Evolutionary conservation across 2,797 vertebrate genomes (phyloP).

Genomic region (Onychomys arenicola): DNA sequence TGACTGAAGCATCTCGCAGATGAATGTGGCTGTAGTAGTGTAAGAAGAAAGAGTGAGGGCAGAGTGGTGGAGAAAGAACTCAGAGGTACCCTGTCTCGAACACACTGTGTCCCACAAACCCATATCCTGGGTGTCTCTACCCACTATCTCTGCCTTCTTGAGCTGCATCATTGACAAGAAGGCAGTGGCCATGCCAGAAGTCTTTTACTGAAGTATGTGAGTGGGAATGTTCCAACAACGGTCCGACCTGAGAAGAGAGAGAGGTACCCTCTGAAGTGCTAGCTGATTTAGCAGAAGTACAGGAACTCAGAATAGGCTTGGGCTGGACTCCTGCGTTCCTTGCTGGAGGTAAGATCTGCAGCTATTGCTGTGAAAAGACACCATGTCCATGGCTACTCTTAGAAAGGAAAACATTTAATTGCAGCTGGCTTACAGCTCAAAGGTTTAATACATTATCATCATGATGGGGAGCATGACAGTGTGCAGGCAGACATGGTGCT

Average conservation of each 20-base stretch:
- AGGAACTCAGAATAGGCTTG: not conserved
- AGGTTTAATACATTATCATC: not conserved
- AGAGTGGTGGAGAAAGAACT: too few species aligned
- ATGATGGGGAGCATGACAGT: not conserved
- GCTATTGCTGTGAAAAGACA: not conserved
- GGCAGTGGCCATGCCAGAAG: not conserved
- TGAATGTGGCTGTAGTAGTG: too few species aligned
- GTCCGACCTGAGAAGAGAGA: fast-evolving
- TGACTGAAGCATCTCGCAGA: not conserved
- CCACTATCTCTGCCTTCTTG: not conserved
- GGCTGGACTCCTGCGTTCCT: fast-evolving
- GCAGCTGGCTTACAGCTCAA: not conserved
- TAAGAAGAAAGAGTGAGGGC: too few species aligned
- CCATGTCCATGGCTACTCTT: not conserved
- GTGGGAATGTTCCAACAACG: not conserved
- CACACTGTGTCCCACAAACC: not conserved
- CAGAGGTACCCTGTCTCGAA: too few species aligned
- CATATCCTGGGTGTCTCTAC: not conserved
- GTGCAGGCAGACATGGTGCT: not conserved
- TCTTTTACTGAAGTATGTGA: not conserved
- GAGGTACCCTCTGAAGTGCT: not conserved
- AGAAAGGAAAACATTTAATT: not conserved
- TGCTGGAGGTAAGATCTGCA: not conserved
- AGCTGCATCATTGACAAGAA: not conserved
- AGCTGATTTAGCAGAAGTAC: not conserved